Conservation (phyloP, 2,888 invertebrate species). For the Oscheius sp. region DNA sequence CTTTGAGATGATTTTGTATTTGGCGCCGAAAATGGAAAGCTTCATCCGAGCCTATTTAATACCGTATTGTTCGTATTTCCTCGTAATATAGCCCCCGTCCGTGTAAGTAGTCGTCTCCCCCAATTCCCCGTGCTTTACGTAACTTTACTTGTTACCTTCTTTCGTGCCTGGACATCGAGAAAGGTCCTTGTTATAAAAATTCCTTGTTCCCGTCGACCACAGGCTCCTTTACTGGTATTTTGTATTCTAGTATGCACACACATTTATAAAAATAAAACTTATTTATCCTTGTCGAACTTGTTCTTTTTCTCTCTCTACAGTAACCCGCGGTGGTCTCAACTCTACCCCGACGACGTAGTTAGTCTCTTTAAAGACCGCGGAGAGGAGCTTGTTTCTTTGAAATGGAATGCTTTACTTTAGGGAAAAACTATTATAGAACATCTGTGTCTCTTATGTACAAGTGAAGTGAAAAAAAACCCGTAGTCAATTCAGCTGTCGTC, state of each 20-base stretch:
- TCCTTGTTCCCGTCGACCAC: conserved; percentile 1
- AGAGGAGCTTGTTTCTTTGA: background rate
- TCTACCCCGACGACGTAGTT: conserved; percentile 14
- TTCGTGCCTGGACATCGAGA: conserved; percentile 12
- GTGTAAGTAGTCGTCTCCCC: background rate
- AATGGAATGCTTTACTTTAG: conserved; percentile 18
- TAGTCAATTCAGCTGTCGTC: background rate
- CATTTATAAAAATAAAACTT: background rate
- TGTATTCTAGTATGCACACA: conserved; percentile 2
- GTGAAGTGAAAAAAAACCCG: conserved; percentile 19
- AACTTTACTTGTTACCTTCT: conserved; percentile 22
- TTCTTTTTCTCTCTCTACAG: background rate
- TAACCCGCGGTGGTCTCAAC: conserved; percentile 9
- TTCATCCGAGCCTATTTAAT: conserved; percentile 24
- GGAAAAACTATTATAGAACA: background rate
- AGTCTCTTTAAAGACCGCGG: conserved; percentile 21
- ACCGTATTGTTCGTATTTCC: conserved; percentile 37
- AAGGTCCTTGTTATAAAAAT: conserved; percentile 2
- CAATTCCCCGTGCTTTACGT: conserved; percentile 21
- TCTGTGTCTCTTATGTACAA: conserved; percentile 22
- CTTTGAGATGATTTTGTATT: conserved; percentile 18
- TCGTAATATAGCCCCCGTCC: conserved; percentile 19
- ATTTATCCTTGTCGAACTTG: background rate
- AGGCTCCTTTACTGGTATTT: conserved; percentile 27
- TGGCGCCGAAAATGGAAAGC: conserved; percentile 2